Evolutionary conservation across 2,888 invertebrate species (phyloP).

Genomic region (Alviniconcha strummeri): DNA sequence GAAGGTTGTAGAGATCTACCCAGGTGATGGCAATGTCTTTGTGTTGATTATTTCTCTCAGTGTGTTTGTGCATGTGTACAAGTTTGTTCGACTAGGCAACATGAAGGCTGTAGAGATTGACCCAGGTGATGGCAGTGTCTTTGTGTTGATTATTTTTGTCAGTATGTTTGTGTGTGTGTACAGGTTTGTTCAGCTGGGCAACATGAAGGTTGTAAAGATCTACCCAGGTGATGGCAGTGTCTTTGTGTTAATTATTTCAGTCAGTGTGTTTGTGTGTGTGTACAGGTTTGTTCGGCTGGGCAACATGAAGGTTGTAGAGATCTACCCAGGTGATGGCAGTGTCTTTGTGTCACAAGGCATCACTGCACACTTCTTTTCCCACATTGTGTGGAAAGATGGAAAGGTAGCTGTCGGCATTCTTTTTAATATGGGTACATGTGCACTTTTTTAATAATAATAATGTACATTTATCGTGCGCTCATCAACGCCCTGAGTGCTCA

Average conservation of each 20-base stretch:
- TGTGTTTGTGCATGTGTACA: slow-evolving; percentile 18
- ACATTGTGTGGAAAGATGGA: slow-evolving; percentile 55
- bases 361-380: slow-evolving; percentile 65
- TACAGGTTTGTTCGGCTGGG: slow-evolving; percentile 40
- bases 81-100: neutral
- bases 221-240: too few species aligned
- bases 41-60: neutral
- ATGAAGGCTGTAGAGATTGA: slow-evolving; percentile 31
- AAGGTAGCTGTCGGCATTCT: slow-evolving; percentile 47
- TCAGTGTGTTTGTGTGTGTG: slow-evolving; percentile 11
- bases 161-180: too few species aligned
- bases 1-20: slow-evolving; percentile 61
- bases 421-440: neutral
- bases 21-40: slow-evolving; percentile 32
- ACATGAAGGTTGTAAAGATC: too few species aligned
- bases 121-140: slow-evolving; percentile 69
- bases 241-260: too few species aligned
- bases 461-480: too few species aligned
- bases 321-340: slow-evolving; percentile 69
- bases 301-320: slow-evolving; percentile 59
- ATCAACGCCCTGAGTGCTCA: too few species aligned
- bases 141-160: slow-evolving; percentile 44
- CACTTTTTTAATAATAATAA: neutral
- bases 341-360: slow-evolving; percentile 65
- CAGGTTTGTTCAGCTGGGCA: too few species aligned